phyloP scores from a whole-genome alignment of 2,888 invertebrate genomes.

The Sylvicola cinctus region DNA sequence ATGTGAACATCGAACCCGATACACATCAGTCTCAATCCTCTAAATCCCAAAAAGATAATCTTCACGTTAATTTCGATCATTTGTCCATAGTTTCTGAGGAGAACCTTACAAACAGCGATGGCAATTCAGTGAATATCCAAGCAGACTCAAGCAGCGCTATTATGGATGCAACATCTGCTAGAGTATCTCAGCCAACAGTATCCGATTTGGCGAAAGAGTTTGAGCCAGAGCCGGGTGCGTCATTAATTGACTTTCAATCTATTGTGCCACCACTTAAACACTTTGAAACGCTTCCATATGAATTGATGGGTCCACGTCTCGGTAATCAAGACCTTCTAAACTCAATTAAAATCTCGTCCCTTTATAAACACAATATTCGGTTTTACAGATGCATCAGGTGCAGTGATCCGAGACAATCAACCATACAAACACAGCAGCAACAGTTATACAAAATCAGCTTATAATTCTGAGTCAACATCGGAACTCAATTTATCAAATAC shows the following conservation, averaged over 20 bases:
- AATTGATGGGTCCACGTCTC: conserved; percentile 16
- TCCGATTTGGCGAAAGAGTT: neutral
- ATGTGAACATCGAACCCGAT: conserved; percentile 18
- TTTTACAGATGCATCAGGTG: conserved; percentile 1
- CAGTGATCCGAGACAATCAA: conserved; percentile 1
- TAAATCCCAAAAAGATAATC: no score
- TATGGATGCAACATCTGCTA: no score
- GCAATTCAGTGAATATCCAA: conserved; percentile 8
- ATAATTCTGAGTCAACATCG: no score
- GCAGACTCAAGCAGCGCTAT: conserved; percentile 13
- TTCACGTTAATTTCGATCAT: conserved; percentile 42
- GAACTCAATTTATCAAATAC: no score
- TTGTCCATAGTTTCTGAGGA: conserved; percentile 60
- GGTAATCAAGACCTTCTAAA: conserved; percentile 14
- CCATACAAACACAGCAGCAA: no score
- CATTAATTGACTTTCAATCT: conserved; percentile 17
- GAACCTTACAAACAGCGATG: conserved; percentile 24
- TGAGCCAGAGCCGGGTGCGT: neutral
- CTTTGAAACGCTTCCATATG: conserved; percentile 23
- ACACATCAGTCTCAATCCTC: no score
- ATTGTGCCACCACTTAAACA: conserved; percentile 22
- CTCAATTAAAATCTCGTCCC: neutral
- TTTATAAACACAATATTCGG: no score
- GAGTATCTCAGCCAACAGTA: conserved; percentile 6
- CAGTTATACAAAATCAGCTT: no score